phyloP scores from a whole-genome alignment of 2,113 vertebrate species.

The Muscicapa adusta region DNA sequence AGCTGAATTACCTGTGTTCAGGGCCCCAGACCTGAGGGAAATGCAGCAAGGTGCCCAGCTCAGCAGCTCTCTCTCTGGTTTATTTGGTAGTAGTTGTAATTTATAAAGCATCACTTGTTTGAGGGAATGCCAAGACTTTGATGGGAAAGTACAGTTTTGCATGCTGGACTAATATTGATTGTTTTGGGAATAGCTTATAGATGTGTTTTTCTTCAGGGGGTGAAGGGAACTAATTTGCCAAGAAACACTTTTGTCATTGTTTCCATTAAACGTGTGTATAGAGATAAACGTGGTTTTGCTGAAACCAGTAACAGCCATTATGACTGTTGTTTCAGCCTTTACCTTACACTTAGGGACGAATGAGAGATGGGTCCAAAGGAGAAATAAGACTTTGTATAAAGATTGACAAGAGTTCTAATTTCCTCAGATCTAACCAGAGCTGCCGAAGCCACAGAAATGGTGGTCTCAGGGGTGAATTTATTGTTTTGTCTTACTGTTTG shows the following conservation, averaged over 20 bases:
- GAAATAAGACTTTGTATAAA: not conserved
- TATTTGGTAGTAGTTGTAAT: not conserved
- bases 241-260: conserved; percentile 34
- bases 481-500: conserved; percentile 4
- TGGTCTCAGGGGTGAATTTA: not conserved
- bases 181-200: conserved; percentile 34
- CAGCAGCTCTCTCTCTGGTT: not conserved
- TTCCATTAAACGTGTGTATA: conserved; percentile 11
- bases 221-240: conserved; percentile 13
- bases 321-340: not conserved
- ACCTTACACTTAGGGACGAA: not conserved
- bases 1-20: not conserved
- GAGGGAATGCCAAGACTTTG: not conserved
- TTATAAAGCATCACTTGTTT: not conserved
- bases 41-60: not conserved
- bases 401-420: not conserved
- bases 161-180: conserved; percentile 32
- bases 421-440: not conserved
- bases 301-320: not conserved
- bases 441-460: not conserved
- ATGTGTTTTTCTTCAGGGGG: not conserved
- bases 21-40: not conserved
- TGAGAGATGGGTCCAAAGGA: conserved; percentile 4
- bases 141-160: not conserved
- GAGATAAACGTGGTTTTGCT: conserved; percentile 23